Evolutionary conservation across 37 sponge, comb jelly and placozoan genomes (phyloP).

Genomic region (Dysidea cf. avara): DNA sequence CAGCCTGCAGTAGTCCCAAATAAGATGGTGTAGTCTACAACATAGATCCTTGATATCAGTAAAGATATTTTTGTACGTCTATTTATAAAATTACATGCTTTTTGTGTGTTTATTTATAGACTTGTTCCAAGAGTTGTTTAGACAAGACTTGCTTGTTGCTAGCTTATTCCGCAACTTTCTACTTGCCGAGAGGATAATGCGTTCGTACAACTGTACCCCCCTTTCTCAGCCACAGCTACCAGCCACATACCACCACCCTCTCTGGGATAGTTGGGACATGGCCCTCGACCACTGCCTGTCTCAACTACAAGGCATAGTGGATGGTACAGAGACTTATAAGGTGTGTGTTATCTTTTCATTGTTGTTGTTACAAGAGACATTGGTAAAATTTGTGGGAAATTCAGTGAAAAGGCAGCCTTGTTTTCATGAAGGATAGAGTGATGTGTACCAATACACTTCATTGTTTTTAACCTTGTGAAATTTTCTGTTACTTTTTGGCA

Average conservation of each 20-base stretch:
- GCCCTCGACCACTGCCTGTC: constrained; percentile 87
- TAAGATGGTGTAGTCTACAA: too few species aligned
- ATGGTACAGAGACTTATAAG: constrained; percentile 55
- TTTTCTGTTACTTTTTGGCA: too few species aligned
- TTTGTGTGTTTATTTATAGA: constrained; percentile 38
- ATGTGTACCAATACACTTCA: too few species aligned
- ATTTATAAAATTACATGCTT: neutral
- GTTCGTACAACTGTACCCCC: constrained; percentile 87
- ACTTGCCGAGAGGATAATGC: constrained; percentile 92
- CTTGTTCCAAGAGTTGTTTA: constrained; percentile 87
- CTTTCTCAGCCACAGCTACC: constrained; percentile 84
- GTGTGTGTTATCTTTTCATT: constrained; percentile 12
- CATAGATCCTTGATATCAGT: too few species aligned
- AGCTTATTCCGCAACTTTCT: constrained; percentile 94
- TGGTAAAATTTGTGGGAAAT: too few species aligned
- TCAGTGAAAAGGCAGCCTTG: too few species aligned
- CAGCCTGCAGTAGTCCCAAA: too few species aligned
- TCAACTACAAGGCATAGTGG: constrained; percentile 68
- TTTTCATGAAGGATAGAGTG: too few species aligned
- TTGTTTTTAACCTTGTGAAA: too few species aligned
- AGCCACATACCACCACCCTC: constrained; percentile 83
- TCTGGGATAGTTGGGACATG: constrained; percentile 96
- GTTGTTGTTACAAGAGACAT: too few species aligned
- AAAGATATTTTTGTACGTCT: neutral
- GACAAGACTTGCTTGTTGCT: constrained; percentile 95